A percentile compares a stretch with the other conserved stretches of the same genome.
phyloP scores from a whole-genome alignment of 2,888 invertebrate genomes.

The Drosophila basisetae region DNA sequence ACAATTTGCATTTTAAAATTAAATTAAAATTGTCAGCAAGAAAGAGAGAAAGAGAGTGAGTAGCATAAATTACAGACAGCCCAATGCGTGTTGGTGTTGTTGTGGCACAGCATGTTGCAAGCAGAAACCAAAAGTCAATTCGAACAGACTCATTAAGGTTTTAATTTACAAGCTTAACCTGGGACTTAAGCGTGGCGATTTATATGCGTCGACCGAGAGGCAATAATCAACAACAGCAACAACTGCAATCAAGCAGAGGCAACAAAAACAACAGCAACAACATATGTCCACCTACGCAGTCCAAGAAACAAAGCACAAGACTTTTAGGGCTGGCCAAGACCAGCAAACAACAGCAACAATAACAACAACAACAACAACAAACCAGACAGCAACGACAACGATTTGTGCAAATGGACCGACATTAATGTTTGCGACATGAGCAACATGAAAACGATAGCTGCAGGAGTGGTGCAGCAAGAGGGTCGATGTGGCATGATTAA shows the following conservation, averaged over 20 bases:
- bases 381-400: conserved; percentile 26
- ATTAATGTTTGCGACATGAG: conserved; percentile 47
- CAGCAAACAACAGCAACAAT: conserved; percentile 1
- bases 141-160: conserved; percentile 70
- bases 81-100: conserved; percentile 18
- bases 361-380: conserved; percentile 13
- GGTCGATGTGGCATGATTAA: conserved; percentile 55
- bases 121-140: conserved; percentile 19
- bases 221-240: conserved; percentile 66
- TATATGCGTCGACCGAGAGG: conserved; percentile 66
- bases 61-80: conserved; percentile 55
- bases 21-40: conserved; percentile 14
- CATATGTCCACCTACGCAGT: conserved; percentile 71
- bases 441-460: conserved; percentile 34
- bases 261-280: conserved; percentile 17
- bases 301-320: conserved; percentile 44
- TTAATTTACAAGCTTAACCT: conserved; percentile 74
- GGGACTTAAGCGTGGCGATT: conserved; percentile 71
- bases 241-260: conserved; percentile 60
- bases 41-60: conserved; percentile 40
- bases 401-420: conserved; percentile 66
- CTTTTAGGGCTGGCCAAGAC: conserved; percentile 40
- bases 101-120: conserved; percentile 53
- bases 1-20: conserved; percentile 18
- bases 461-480: conserved; percentile 6